These are phyloP conservation scores for Dromiciops gliroides DNA, from an alignment of 2,113 vertebrate species.

Conservation along the genomic window DNA sequence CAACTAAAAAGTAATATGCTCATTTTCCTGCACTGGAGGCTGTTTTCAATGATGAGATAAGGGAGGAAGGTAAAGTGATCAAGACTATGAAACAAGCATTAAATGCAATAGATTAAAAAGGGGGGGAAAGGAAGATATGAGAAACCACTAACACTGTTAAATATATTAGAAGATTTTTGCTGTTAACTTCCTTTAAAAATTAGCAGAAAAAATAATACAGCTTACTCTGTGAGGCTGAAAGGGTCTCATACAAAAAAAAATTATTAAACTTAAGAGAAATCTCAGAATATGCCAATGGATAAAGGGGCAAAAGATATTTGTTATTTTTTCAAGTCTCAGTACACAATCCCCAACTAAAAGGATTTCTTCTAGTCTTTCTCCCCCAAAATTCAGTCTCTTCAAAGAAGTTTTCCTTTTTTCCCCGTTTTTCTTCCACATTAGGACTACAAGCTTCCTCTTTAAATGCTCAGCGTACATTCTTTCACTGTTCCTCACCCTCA, in stretches of 20 bases:
- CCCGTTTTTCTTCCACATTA: not conserved
- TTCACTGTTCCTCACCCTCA: not conserved
- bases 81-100: too few species aligned
- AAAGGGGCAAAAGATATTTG: not conserved
- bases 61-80: too few species aligned
- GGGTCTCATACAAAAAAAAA: not conserved
- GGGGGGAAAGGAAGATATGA: too few species aligned
- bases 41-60: too few species aligned
- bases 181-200: not conserved
- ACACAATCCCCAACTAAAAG: not conserved
- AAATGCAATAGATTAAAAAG: too few species aligned
- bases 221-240: not conserved
- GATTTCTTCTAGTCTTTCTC: not conserved
- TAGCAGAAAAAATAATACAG: not conserved
- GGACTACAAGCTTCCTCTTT: not conserved
- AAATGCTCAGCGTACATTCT: not conserved
- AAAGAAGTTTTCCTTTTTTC: not conserved
- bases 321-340: not conserved
- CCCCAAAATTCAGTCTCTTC: not conserved
- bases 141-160: too few species aligned
- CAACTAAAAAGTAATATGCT: too few species aligned
- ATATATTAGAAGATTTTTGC: too few species aligned
- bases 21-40: too few species aligned
- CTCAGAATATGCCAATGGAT: not conserved
- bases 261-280: not conserved